A percentile compares a stretch with the other conserved stretches of the same genome.
phyloP scores from a whole-genome alignment of 1,140 invertebrate species.

The Eriosoma lanigerum region DNA sequence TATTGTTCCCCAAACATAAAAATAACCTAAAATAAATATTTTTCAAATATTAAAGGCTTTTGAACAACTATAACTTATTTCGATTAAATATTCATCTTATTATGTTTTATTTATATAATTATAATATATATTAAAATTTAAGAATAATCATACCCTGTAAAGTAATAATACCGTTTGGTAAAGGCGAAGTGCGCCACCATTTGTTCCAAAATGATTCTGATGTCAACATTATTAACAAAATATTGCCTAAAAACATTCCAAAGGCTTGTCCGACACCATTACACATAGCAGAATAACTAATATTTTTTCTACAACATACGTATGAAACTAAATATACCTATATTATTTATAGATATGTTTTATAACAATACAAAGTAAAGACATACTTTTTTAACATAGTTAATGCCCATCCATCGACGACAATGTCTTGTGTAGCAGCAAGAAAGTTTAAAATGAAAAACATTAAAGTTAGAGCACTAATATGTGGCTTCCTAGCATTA shows the following conservation, averaged over 20 bases:
- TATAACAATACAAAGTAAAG: not conserved
- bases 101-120: not conserved
- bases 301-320: slow-evolving; percentile 71
- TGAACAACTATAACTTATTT: not conserved
- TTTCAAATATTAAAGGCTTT: not conserved
- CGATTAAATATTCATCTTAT: not conserved
- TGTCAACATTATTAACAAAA: slow-evolving; percentile 95
- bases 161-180: slow-evolving; percentile 75
- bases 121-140: slow-evolving; percentile 12
- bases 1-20: slow-evolving; percentile 92
- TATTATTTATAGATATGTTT: slow-evolving; percentile 17
- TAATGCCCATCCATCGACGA: slow-evolving; percentile 98
- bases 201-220: slow-evolving; percentile 94
- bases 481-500: slow-evolving; percentile 66
- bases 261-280: slow-evolving; percentile 98
- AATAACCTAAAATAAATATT: slow-evolving; percentile 68
- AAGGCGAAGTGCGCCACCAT: slow-evolving; percentile 76
- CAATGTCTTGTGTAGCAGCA: slow-evolving; percentile 98
- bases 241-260: slow-evolving; percentile 96
- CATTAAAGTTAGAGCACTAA: slow-evolving; percentile 76
- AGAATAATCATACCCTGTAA: slow-evolving; percentile 68
- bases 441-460: slow-evolving; percentile 95
- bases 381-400: slow-evolving; percentile 91
- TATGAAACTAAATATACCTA: not conserved
- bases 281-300: slow-evolving; percentile 97